Percentiles rank a stretch among this genome's conserved stretches.
Conservation (phyloP, 1,140 invertebrate species). For the Drosophila tropicalis region DNA sequence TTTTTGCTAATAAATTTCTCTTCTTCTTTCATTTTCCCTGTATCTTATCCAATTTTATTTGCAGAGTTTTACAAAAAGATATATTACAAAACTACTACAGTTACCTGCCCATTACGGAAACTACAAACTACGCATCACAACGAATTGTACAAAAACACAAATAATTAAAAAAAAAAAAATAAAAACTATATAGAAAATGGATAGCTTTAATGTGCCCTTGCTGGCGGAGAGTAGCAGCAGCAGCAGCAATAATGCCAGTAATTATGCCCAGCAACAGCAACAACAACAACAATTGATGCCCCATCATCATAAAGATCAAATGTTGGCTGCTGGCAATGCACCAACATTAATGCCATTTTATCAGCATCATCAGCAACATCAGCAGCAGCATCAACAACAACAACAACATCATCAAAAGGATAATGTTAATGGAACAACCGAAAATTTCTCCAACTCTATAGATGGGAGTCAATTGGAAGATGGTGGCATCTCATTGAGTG, state of each 20-base stretch:
- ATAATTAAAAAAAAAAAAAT: neutral
- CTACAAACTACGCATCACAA: conserved; percentile 39
- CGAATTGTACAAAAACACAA: conserved; percentile 56
- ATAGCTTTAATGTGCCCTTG: conserved; percentile 72
- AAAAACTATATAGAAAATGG: conserved; percentile 54
- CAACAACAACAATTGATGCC: conserved; percentile 45
- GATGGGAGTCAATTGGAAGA: conserved; percentile 62
- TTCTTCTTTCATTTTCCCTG: neutral
- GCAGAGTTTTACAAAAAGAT: conserved; percentile 6
- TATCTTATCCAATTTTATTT: conserved; percentile 33
- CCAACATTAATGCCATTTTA: conserved; percentile 57
- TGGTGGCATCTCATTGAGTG: conserved; percentile 68
- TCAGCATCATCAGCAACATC: conserved; percentile 47
- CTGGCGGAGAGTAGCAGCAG: conserved; percentile 62
- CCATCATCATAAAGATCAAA: conserved; percentile 81
- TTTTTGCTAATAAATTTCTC: neutral
- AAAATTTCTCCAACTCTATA: conserved; percentile 61
- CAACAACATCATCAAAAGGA: conserved; percentile 28
- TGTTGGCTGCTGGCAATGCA: conserved; percentile 70
- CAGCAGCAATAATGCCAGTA: conserved; percentile 48
- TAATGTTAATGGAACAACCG: conserved; percentile 27
- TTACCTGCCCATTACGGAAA: conserved; percentile 48
- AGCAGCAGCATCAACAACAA: conserved; percentile 7
- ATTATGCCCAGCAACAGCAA: conserved; percentile 36
- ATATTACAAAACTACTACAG: conserved; percentile 49